Evolutionary conservation across 2,113 vertebrate genomes (phyloP).

Genomic region (Crotalus viridis): DNA sequence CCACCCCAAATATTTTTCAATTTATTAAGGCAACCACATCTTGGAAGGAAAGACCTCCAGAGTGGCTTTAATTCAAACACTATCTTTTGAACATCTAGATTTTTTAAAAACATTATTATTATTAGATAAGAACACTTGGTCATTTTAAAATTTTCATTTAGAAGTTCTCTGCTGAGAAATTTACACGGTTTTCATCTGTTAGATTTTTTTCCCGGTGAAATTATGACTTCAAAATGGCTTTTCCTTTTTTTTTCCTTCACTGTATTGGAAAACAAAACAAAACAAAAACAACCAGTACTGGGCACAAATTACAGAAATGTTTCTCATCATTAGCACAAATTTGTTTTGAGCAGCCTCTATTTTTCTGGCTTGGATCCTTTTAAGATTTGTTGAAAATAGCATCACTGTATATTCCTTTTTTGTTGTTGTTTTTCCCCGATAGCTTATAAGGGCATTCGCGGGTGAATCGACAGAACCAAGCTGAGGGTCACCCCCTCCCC

Average conservation of each 20-base stretch:
- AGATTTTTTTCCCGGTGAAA: slow-evolving; percentile 45
- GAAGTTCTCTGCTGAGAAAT: slow-evolving; percentile 70
- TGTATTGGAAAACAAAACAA: background rate
- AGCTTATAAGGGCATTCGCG: background rate
- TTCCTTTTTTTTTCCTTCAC: slow-evolving; percentile 41
- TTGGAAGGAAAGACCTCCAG: slow-evolving; percentile 82
- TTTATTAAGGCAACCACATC: slow-evolving; percentile 88
- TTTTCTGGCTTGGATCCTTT: slow-evolving; percentile 29
- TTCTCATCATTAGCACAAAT: slow-evolving; percentile 22
- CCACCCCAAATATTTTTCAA: slow-evolving; percentile 51
- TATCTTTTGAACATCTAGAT: slow-evolving; percentile 72
- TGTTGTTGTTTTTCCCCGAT: slow-evolving; percentile 13
- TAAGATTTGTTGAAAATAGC: slow-evolving; percentile 34
- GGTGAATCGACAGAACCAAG: background rate
- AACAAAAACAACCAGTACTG: slow-evolving; percentile 39
- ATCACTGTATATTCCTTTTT: slow-evolving; percentile 48
- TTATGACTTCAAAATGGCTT: slow-evolving; percentile 38
- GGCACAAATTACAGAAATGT: slow-evolving; percentile 27
- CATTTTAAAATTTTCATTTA: slow-evolving; percentile 58
- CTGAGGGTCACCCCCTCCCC: background rate
- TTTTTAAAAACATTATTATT: slow-evolving; percentile 34
- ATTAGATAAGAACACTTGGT: slow-evolving; percentile 82
- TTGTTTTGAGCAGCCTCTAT: slow-evolving; percentile 33
- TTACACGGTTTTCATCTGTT: slow-evolving; percentile 47
- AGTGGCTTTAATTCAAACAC: slow-evolving; percentile 75